phyloP scores from a whole-genome alignment of 2,113 vertebrate genomes.

The Neomonachus schauinslandi region DNA sequence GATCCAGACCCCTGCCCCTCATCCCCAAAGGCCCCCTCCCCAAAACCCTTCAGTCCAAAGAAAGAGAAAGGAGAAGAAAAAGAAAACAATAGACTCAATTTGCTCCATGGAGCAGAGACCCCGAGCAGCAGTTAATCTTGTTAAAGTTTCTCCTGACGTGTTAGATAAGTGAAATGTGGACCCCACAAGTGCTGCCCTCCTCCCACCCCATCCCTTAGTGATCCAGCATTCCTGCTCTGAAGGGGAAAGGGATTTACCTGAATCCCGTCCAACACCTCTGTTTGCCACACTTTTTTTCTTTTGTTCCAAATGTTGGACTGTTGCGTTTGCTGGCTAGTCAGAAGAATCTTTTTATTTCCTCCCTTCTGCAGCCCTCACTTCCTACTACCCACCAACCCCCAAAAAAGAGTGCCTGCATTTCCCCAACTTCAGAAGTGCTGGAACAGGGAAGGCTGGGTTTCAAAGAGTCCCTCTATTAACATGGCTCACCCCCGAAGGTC shows the following conservation, averaged over 20 bases:
- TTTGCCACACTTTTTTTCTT: not conserved
- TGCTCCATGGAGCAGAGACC: constrained; percentile 54
- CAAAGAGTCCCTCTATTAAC: not conserved
- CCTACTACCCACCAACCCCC: not conserved
- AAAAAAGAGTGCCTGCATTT: not conserved
- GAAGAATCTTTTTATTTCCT: not conserved
- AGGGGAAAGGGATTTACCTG: constrained; percentile 45
- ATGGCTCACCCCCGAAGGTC: not conserved
- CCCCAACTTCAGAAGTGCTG: not conserved
- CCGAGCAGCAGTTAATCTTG: constrained; percentile 70
- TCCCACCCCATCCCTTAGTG: not conserved
- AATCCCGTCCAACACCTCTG: not conserved
- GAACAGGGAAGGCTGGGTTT: not conserved
- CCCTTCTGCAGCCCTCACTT: not conserved
- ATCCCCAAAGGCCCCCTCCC: not conserved
- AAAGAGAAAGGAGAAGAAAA: constrained; percentile 43
- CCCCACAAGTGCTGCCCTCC: constrained; percentile 37
- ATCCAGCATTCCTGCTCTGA: not conserved
- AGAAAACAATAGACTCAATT: constrained; percentile 64
- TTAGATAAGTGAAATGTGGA: constrained; percentile 62
- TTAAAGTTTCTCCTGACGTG: constrained; percentile 74
- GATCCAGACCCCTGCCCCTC: not conserved
- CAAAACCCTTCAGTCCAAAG: constrained; percentile 14
- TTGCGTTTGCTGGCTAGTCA: not conserved
- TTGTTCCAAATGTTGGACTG: constrained; percentile 19